phyloP scores from a whole-genome alignment of 2,888 invertebrate species.

The Busseola fusca region DNA sequence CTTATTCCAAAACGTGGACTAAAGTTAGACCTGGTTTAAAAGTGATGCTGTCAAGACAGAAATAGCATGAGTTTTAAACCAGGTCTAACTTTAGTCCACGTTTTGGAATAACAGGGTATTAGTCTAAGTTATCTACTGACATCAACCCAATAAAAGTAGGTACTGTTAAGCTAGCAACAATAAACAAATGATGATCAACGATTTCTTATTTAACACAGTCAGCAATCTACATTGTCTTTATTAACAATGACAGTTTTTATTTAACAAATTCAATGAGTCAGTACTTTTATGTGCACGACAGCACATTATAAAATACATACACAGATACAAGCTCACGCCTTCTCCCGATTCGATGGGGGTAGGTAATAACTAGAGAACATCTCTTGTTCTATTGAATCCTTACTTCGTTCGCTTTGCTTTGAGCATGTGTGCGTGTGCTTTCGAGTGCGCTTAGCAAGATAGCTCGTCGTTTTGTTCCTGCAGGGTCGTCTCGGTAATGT shows the following conservation, averaged over 20 bases:
- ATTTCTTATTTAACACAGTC: conserved; percentile 9
- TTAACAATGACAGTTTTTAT: conserved; percentile 4
- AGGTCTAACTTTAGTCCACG: too few species aligned
- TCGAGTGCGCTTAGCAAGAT: too few species aligned
- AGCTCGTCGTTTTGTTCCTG: too few species aligned
- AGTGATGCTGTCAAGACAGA: too few species aligned
- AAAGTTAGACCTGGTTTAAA: too few species aligned
- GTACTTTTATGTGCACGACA: conserved; percentile 3
- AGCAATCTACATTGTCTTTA: conserved; percentile 10
- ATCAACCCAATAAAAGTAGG: background rate
- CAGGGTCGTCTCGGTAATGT: too few species aligned
- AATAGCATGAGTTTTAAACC: too few species aligned
- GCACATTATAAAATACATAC: conserved; percentile 10
- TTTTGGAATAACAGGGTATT: too few species aligned
- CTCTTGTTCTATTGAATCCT: background rate
- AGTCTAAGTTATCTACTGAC: background rate
- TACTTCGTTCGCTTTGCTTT: too few species aligned
- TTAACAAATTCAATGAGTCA: background rate
- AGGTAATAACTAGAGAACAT: background rate
- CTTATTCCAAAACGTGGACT: too few species aligned
- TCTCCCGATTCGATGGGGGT: background rate
- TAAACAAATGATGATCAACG: conserved; percentile 12
- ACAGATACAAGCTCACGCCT: background rate
- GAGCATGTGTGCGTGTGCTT: too few species aligned
- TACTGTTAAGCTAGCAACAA: background rate